Evolutionary conservation across 2,888 invertebrate genomes (phyloP), one percentile per base, ranked within the genome.

Genomic region (Eupithecia centaureata): DNA sequence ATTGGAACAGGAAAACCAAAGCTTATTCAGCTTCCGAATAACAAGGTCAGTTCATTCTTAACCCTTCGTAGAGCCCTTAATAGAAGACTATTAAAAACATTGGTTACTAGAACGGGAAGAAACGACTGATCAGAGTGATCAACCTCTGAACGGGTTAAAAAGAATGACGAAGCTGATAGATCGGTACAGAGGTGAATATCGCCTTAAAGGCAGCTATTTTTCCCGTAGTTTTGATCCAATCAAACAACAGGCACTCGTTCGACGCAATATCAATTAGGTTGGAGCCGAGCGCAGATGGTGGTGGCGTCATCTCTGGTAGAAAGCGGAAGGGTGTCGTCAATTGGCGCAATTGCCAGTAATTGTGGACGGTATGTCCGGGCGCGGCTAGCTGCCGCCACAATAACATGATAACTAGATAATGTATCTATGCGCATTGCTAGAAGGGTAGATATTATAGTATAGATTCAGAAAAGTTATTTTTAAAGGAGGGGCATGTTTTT

Each of bases 301-400:
- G 71, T 77, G 80, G 79, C 79, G 78, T 75, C 74, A 76, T 80
- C 77, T 77, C 77, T 79, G 79, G 85, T 88, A 87, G 86, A 89
- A 91, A 91, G 91, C 91, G 92, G 92, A 92, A 91, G 92, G 91
- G 92, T 83, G 82, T 81, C 84, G 86, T 90, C 92, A 92, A 93
- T 92, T 93, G 92, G 88, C 89, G 84, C 92, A 93, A 94, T 93
- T 94, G 93, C 84, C 83, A 85, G 90, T 91, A 94, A 93, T 94
- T 93, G 93, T 88, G 87, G 88, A 79, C 87, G 90, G 91, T 84
- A 92, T 91, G 93, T 91, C 91, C 92, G 92, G 91, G 86, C 90
- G 86, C 71, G 73, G 57, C 71, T 61, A 30, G 25, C 56, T 65
- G 71, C 63, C 65, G 67, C 62, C 67, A 65, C 66, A 58, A 60